Conservation (phyloP, 2,797 vertebrate genomes). For the Capromys pilorides region DNA sequence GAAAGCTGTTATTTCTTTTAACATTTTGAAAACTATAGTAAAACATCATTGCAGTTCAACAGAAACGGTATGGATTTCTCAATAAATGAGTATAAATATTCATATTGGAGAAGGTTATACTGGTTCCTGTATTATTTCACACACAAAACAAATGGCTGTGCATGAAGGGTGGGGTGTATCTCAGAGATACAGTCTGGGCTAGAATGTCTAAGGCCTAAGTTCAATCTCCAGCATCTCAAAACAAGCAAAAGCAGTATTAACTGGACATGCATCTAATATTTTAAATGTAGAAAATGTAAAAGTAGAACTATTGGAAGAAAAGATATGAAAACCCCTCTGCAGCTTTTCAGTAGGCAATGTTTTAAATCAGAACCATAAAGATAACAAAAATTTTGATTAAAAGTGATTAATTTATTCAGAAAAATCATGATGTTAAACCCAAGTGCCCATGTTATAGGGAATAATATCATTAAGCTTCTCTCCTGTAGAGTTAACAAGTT, state of each 20-base stretch:
- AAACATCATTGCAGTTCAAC: too few relatives aligned
- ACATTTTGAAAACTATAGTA: too few relatives aligned
- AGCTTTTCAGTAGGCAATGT: neutral
- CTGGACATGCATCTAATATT: neutral
- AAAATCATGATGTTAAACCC: too few relatives aligned
- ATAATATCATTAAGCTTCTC: too few relatives aligned
- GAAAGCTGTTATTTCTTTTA: neutral
- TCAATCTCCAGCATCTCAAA: neutral
- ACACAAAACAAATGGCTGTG: neutral
- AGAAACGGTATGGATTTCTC: neutral
- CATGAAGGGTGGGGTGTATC: too few relatives aligned
- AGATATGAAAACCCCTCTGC: neutral
- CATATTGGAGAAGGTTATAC: neutral
- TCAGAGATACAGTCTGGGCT: neutral
- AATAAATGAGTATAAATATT: neutral
- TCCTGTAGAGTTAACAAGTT: too few relatives aligned
- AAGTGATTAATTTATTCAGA: neutral
- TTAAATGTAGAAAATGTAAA: neutral
- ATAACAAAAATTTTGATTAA: neutral
- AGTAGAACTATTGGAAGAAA: neutral
- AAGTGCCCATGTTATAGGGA: too few relatives aligned
- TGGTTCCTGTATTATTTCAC: neutral
- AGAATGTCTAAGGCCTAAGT: neutral
- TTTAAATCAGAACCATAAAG: neutral
- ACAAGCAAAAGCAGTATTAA: neutral